Evolutionary conservation across 1,140 invertebrate genomes (phyloP).

Genomic region (Bathynomus jamesi): DNA sequence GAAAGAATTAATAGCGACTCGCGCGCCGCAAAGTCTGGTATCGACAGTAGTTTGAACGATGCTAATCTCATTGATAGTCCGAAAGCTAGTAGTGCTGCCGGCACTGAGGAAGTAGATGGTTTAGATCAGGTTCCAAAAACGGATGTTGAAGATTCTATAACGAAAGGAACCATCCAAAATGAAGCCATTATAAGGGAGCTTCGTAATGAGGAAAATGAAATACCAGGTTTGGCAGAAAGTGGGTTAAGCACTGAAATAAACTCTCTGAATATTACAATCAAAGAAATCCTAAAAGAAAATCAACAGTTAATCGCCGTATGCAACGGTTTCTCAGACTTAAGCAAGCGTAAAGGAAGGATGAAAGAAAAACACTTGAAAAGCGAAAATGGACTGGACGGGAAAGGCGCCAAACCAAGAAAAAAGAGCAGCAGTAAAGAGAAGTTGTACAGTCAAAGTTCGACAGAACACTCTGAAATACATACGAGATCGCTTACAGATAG

Average conservation of each 20-base stretch:
- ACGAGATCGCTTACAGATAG: background rate
- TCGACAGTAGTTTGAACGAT: background rate
- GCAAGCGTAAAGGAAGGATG: background rate
- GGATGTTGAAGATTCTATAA: too few relatives aligned
- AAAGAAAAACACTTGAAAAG: background rate
- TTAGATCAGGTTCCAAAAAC: too few relatives aligned
- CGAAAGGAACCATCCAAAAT: background rate
- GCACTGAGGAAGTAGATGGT: too few relatives aligned
- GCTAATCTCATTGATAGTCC: background rate
- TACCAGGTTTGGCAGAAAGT: background rate
- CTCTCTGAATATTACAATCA: background rate
- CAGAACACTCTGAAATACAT: background rate
- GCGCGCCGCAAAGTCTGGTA: background rate
- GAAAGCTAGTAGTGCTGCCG: background rate
- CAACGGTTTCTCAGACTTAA: background rate
- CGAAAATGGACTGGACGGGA: too few relatives aligned
- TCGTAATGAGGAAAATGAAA: background rate
- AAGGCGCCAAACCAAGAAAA: background rate
- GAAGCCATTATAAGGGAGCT: background rate
- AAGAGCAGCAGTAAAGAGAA: background rate
- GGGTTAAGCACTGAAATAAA: background rate
- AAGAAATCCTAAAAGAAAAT: background rate
- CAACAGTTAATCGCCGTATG: background rate
- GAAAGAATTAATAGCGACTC: background rate
- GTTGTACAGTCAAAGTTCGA: background rate